Percentiles rank a stretch among this genome's conserved stretches.
Evolutionary conservation across 2,113 vertebrate genomes (phyloP).

Genomic region (Cochlearius cochlearius): DNA sequence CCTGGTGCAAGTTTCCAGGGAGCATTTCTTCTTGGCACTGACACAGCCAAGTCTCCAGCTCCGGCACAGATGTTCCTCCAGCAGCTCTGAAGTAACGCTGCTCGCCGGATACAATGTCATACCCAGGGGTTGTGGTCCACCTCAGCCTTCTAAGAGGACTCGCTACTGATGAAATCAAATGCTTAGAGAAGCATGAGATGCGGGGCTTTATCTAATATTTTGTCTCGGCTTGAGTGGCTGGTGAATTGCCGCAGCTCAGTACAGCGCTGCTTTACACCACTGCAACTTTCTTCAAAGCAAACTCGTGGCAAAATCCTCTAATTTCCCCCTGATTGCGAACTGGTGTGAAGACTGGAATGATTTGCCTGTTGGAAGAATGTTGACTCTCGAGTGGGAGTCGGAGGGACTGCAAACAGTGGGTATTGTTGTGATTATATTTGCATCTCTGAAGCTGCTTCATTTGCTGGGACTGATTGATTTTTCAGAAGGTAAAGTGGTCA

Average conservation of each 20-base stretch:
- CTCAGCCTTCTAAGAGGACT: constrained; percentile 38
- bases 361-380: constrained; percentile 79
- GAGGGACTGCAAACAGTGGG: constrained; percentile 98
- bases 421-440: constrained; percentile 96
- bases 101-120: constrained; percentile 16
- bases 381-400: constrained; percentile 93
- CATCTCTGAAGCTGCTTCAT: constrained; percentile 97
- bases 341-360: constrained; percentile 76
- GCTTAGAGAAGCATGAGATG: constrained; percentile 69
- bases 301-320: constrained; percentile 57
- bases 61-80: constrained; percentile 37
- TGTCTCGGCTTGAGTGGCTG: constrained; percentile 52
- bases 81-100: constrained; percentile 29
- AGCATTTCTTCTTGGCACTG: constrained; percentile 67
- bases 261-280: constrained; percentile 32
- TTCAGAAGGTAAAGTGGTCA: constrained; percentile 93
- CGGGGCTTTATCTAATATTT: constrained; percentile 48
- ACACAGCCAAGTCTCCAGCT: constrained; percentile 57
- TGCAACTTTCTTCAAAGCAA: constrained; percentile 66
- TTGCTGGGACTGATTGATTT: constrained; percentile 98
- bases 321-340: constrained; percentile 59
- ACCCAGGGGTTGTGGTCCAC: constrained; percentile 14
- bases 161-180: constrained; percentile 67
- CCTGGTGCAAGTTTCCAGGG: constrained; percentile 67
- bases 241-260: background rate